These are phyloP conservation scores for Pogonomyrmex californicus DNA, from an alignment of 1,140 invertebrate species.

Conservation along the genomic window DNA sequence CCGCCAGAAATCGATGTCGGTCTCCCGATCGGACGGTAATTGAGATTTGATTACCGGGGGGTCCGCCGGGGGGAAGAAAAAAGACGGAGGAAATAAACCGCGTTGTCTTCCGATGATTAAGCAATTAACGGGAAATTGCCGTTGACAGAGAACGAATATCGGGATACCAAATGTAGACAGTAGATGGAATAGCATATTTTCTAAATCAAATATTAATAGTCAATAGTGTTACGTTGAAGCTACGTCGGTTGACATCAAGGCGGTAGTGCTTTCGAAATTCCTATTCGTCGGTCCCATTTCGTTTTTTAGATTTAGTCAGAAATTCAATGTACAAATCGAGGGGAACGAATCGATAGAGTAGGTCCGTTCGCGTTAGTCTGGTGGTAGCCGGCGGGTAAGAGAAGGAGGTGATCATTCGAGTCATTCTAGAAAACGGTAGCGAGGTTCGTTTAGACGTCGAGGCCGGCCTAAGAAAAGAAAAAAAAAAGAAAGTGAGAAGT, in stretches of 20 bases:
- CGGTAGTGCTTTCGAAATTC: background rate
- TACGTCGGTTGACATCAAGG: background rate
- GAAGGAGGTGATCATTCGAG: constrained; percentile 63
- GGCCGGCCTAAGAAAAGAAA: constrained; percentile 5
- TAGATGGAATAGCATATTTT: background rate
- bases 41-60: constrained; percentile 60
- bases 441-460: constrained; percentile 61
- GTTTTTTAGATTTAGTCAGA: constrained; percentile 27
- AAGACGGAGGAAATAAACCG: background rate
- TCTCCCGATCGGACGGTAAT: constrained; percentile 48
- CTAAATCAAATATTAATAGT: background rate
- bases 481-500: constrained; percentile 17
- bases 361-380: constrained; percentile 9
- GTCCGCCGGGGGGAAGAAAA: background rate
- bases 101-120: constrained; percentile 16
- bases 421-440: constrained; percentile 72
- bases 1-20: constrained; percentile 67
- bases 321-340: constrained; percentile 31
- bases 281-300: background rate
- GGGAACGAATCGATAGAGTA: constrained; percentile 26
- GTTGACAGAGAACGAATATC: background rate
- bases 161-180: background rate
- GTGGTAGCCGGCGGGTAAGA: constrained; percentile 47
- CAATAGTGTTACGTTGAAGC: background rate
- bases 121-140: constrained; percentile 8